Evolutionary conservation across 2,113 vertebrate species (phyloP).

Genomic region (Halcyon senegalensis): DNA sequence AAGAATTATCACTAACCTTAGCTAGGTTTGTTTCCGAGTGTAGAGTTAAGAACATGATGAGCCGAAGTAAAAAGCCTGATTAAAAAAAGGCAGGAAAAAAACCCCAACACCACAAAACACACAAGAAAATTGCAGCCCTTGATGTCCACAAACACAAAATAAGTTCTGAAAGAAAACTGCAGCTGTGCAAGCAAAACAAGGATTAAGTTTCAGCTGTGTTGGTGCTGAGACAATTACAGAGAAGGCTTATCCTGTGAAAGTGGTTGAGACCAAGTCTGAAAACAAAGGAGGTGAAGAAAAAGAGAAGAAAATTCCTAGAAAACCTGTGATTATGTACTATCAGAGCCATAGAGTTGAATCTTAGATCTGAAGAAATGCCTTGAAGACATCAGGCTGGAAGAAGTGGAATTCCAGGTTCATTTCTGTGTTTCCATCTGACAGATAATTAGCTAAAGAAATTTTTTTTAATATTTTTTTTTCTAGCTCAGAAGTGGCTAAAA

Average conservation of each 20-base stretch:
- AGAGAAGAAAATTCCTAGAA: neutral
- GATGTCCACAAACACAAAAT: neutral
- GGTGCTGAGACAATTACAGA: neutral
- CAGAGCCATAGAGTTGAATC: neutral
- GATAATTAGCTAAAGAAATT: neutral
- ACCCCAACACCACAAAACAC: neutral
- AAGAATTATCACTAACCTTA: neutral
- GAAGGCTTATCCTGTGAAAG: neutral
- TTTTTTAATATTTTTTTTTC: neutral
- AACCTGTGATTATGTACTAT: neutral
- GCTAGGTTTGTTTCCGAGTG: neutral
- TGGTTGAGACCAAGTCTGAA: neutral
- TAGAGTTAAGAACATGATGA: neutral
- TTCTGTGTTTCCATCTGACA: neutral
- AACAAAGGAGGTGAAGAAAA: neutral
- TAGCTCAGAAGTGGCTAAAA: neutral
- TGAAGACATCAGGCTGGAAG: neutral
- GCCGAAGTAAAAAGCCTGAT: neutral
- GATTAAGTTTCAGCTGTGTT: slow-evolving; percentile 24
- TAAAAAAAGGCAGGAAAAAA: neutral
- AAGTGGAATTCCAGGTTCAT: neutral
- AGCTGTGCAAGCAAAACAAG: slow-evolving; percentile 1
- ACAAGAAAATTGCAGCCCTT: neutral
- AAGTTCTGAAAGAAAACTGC: neutral
- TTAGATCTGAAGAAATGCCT: neutral